These are phyloP conservation scores for Triplophysa dalaica DNA, from an alignment of 2,113 vertebrate genomes.

Conservation along the genomic window DNA sequence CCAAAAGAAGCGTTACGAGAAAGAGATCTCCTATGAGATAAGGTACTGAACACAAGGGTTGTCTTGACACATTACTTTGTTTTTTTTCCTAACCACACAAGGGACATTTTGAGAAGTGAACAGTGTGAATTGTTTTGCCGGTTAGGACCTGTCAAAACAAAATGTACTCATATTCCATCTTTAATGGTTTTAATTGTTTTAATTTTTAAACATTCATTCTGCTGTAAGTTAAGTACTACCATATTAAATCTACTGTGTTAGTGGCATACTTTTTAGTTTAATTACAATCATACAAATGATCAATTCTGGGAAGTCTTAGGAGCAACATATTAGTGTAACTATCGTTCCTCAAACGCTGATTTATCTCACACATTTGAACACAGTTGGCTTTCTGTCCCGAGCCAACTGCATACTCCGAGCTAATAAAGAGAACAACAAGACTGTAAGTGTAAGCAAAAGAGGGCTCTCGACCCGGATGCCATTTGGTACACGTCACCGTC, in stretches of 20 bases:
- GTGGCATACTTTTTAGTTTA: no score
- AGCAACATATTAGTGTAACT: neutral
- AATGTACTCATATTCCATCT: no score
- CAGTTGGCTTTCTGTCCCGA: neutral
- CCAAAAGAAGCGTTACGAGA: conserved; percentile 92
- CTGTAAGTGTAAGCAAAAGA: neutral
- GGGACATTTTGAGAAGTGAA: no score
- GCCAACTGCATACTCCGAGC: neutral
- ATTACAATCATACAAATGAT: no score
- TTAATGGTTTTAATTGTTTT: no score
- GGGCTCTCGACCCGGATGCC: conserved; percentile 21
- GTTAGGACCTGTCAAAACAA: no score
- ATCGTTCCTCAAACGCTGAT: neutral
- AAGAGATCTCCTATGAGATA: conserved; percentile 96
- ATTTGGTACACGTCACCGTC: conserved; percentile 16
- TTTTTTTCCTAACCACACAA: no score
- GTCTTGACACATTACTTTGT: neutral
- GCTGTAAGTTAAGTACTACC: no score
- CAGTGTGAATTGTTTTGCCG: no score
- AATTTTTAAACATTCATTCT: no score
- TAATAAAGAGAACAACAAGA: neutral
- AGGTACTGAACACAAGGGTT: conserved; percentile 71
- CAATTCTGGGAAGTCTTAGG: neutral
- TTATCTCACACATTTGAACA: neutral
- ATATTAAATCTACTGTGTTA: no score